Evolutionary conservation across 1,140 invertebrate genomes (phyloP).

Genomic region (Parapsyche elsis): DNA sequence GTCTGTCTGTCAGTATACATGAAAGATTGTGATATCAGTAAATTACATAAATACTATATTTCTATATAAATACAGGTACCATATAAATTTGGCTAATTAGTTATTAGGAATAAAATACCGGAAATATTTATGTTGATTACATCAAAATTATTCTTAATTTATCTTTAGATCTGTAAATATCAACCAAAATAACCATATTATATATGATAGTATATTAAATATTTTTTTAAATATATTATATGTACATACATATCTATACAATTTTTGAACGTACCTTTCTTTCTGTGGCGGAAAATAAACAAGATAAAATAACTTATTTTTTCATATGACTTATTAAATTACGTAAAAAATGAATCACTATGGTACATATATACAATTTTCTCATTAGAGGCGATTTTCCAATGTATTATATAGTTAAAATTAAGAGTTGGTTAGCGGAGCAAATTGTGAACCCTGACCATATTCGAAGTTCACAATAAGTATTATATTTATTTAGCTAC

Average conservation of each 20-base stretch:
- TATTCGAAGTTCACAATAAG: too few relatives aligned
- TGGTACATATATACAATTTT: not conserved
- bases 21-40: not conserved
- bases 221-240: not conserved
- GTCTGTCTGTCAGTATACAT: not conserved
- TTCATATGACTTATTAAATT: not conserved
- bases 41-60: not conserved
- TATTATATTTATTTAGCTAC: too few relatives aligned
- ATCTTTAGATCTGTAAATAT: too few relatives aligned
- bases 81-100: too few relatives aligned
- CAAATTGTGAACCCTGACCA: too few relatives aligned
- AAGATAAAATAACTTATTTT: not conserved
- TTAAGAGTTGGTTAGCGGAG: too few relatives aligned
- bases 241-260: not conserved
- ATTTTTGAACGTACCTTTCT: not conserved
- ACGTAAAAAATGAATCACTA: not conserved
- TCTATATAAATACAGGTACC: too few relatives aligned
- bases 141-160: too few relatives aligned
- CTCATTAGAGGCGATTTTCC: conserved; percentile 7
- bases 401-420: not conserved
- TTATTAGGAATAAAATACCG: too few relatives aligned
- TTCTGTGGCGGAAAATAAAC: too few relatives aligned
- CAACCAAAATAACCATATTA: not conserved
- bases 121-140: too few relatives aligned
- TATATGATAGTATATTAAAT: not conserved